A percentile compares a stretch with the other conserved stretches of the same genome.
These are phyloP conservation scores for Pseudochirops corinnae DNA, from an alignment of 2,797 vertebrate species.

Conservation along the genomic window DNA sequence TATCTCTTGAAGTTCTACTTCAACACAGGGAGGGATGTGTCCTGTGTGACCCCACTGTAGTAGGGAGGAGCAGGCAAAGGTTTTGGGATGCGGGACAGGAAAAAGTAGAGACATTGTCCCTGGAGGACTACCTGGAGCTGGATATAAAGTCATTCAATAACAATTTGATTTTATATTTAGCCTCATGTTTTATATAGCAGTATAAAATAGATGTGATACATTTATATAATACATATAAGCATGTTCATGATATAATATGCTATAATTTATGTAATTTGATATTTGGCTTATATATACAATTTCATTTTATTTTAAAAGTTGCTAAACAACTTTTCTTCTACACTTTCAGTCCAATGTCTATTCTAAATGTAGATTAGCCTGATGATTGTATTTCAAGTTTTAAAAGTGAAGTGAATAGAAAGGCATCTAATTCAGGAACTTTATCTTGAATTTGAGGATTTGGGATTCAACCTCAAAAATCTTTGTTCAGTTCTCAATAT, in stretches of 20 bases:
- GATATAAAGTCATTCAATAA: neutral
- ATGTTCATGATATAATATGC: neutral
- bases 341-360: neutral
- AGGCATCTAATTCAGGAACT: neutral
- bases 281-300: neutral
- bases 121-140: neutral
- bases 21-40: neutral
- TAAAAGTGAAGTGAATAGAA: neutral
- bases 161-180: neutral
- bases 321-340: constrained; percentile 15
- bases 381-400: neutral
- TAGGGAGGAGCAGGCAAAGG: neutral
- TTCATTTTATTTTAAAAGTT: neutral
- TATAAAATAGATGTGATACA: neutral
- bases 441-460: neutral
- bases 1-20: neutral
- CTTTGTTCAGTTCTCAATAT: neutral
- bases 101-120: neutral
- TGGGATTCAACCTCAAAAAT: neutral
- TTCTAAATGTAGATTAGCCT: neutral
- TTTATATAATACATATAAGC: neutral
- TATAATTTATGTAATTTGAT: neutral
- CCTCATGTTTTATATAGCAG: neutral
- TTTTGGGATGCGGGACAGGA: neutral
- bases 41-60: neutral